Percentiles rank a stretch among this genome's conserved stretches.
These are phyloP conservation scores for Chironex yamaguchii DNA, from an alignment of 30 jellyfish, hydroid and myxozoan species.

Conservation along the genomic window DNA sequence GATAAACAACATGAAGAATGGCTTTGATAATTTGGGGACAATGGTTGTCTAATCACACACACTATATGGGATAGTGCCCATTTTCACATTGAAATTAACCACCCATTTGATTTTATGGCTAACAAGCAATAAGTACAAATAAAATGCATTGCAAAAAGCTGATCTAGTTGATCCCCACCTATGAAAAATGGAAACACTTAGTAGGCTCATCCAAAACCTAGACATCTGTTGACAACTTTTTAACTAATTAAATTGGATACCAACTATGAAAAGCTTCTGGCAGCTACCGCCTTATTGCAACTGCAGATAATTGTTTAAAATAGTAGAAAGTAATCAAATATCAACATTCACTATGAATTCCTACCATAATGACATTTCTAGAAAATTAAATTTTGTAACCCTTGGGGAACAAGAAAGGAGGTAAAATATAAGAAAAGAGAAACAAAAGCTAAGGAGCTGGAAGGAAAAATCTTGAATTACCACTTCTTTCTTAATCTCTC, in stretches of 20 bases:
- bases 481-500: constrained; percentile 24
- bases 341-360: constrained; percentile 32
- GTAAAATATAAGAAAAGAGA: constrained; percentile 33
- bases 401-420: background rate
- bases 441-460: constrained; percentile 31
- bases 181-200: constrained; percentile 2
- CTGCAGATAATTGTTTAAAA: constrained; percentile 26
- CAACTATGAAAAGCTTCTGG: constrained; percentile 54
- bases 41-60: background rate
- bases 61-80: constrained; percentile 11
- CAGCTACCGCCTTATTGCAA: constrained; percentile 27
- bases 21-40: background rate
- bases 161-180: constrained; percentile 42
- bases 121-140: constrained; percentile 16
- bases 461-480: constrained; percentile 23
- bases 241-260: constrained; percentile 44
- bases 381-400: background rate
- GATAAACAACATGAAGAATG: constrained; percentile 15
- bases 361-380: constrained; percentile 20
- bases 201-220: constrained; percentile 15
- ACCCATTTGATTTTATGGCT: background rate
- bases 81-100: background rate
- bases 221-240: constrained; percentile 20
- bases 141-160: constrained; percentile 38
- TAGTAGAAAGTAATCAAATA: constrained; percentile 28